Base-by-base conservation (phyloP, 2,113 vertebrate species). In the Salminus brasiliensis region DNA sequence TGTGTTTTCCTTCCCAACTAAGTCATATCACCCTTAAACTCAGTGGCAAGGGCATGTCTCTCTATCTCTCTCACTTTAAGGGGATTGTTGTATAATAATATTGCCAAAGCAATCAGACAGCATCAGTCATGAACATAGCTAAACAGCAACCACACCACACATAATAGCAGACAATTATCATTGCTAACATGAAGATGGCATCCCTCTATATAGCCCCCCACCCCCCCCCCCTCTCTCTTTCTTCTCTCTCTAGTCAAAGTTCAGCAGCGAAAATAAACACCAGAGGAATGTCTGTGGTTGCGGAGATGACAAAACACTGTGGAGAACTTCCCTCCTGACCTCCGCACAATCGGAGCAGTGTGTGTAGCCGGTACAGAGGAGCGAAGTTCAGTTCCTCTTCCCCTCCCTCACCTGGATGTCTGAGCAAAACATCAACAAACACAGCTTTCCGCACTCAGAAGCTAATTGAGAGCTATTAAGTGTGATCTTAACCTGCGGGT, bases 351-450 rank as follows among this genome's bases (percentile, higher is more conserved):
- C 86, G 85, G 84, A 25, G 62, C 81, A 87, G 81, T 89, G 85
- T 90, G 78, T 81, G 45, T 85, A 90, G 86, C 78, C 84, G 84
- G 87, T 82, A 80, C 84, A 66, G 72, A 84, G 85, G 87, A 87
- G 84, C 84, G 80, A 63, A 79, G 87, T 78, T 81, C 78, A 41
- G 29, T 76, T 84, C 86, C 87, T 84, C 85, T 77, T 59, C 62
- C 63, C 75, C 81, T 78, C 86, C 16, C 70, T 78, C 84, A 83
- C 85, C 85, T 52, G 25, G 77, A 87, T 69, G 83, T 76, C 78
- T 88, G 86, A 87, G 90, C 85, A 86, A 86, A 88, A 86, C 79
- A 65, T 86, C 81, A 87, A 86, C 68, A 85, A 87, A 62, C 53
- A 75, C 29, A 30, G 30, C 47, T 57, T 15, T 36, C 30, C 9